Evolutionary conservation across 2,888 invertebrate genomes (phyloP).

Genomic region (Smittia aterrima): DNA sequence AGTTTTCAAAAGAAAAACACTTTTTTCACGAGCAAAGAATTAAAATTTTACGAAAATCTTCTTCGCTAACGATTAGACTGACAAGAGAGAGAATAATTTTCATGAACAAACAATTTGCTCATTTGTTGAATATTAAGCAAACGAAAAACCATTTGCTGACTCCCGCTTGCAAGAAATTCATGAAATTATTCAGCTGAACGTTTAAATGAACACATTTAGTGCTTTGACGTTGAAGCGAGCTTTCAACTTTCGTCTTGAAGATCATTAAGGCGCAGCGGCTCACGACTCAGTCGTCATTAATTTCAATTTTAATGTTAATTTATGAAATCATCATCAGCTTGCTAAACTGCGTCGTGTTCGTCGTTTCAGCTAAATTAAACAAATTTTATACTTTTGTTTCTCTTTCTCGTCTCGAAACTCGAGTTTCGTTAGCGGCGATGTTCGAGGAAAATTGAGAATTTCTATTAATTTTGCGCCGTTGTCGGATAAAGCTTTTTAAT

Average conservation of each 20-base stretch:
- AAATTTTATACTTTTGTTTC: constrained; percentile 30
- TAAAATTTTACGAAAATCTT: too few species aligned
- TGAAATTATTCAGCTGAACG: too few species aligned
- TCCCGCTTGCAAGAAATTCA: too few species aligned
- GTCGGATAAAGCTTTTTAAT: background rate
- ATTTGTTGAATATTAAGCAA: too few species aligned
- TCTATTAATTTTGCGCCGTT: constrained; percentile 12
- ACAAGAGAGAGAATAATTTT: too few species aligned
- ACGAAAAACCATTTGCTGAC: too few species aligned
- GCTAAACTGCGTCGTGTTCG: background rate
- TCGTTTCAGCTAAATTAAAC: constrained; percentile 26
- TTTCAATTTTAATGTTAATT: constrained; percentile 24
- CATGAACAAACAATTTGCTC: background rate
- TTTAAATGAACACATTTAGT: too few species aligned
- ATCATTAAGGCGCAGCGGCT: background rate
- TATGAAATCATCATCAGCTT: background rate
- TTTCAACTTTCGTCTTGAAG: background rate
- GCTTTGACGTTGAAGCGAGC: background rate
- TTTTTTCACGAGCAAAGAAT: too few species aligned
- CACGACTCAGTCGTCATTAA: constrained; percentile 2
- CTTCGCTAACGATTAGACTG: too few species aligned
- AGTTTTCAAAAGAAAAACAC: too few species aligned
- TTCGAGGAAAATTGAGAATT: background rate
- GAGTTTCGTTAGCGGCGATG: background rate
- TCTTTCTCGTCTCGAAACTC: background rate